Evolutionary conservation across 2,888 invertebrate species (phyloP), one percentile per base, ranked within the genome.

Genomic region (Platerodrilus igneus): DNA sequence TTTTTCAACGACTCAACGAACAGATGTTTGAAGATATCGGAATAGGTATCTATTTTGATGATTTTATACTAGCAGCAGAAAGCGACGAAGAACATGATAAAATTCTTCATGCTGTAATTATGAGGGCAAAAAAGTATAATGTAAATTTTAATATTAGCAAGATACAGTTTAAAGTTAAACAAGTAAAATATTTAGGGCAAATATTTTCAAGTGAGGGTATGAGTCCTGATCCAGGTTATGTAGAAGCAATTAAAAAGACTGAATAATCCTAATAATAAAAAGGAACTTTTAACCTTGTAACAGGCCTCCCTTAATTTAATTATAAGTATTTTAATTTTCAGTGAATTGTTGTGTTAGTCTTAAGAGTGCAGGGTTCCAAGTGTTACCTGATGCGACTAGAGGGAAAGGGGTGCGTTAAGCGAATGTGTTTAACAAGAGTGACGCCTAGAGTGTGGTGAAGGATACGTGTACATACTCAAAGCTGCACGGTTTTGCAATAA

Each of bases 11-110:
- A 25, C 40, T 50, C 19, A 58, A 62, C 57, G 13, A 51, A 51
- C 10, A 60, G 47, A 14, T 58, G 54, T 57, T 61, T 64, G 21
- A 59, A 52, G 9, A 58, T 50, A 51, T n/a, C n/a, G 28, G 60
- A 43, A 47, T 63, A 29, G 7, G 52, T 36, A 29, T 66, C 21
- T 57, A 63, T 44, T 45, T 60, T 47, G 48, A 66, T 51, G 43
- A 62, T 53, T 38, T 59, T 41, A 26, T 46, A 19, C 35, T 41
- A 13, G 20, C 37, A 13, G 43, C 30, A 4, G 15, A 35, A 23
- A 30, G 18, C 19, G 29, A 45, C 34, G 27, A 29, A 49, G 34
- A 54, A 38, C 55, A 55, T 44, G 52, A 57, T 44, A 3, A 37
- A 20, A 52, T 44, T 10, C 26, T 57, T n/a, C 15, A 41, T 13